These are phyloP conservation scores for Sarcophaga subvicina DNA, from an alignment of 2,888 invertebrate genomes.

Conservation along the genomic window DNA sequence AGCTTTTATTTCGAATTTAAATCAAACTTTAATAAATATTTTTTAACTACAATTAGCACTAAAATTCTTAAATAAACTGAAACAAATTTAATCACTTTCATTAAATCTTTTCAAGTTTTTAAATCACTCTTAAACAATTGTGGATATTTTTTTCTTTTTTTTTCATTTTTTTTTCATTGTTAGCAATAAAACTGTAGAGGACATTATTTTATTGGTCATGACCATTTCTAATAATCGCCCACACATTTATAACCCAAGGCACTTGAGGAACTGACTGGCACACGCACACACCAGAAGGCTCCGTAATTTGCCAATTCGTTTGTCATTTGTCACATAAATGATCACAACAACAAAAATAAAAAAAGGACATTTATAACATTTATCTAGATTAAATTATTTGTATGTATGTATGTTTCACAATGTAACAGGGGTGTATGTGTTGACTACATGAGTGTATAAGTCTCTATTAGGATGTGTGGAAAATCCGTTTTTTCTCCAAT, in stretches of 20 bases:
- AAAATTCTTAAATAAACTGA: too few relatives aligned
- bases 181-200: background rate
- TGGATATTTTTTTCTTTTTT: too few relatives aligned
- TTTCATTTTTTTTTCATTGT: background rate
- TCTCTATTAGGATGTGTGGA: background rate
- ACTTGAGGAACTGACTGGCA: background rate
- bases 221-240: constrained; percentile 1
- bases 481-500: background rate
- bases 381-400: constrained; percentile 75
- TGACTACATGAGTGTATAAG: background rate
- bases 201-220: constrained; percentile 24
- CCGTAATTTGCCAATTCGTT: constrained; percentile 75
- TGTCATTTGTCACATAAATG: constrained; percentile 75
- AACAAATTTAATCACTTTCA: too few relatives aligned
- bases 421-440: background rate
- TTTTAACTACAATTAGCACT: constrained; percentile 35
- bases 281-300: constrained; percentile 39
- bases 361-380: constrained; percentile 73
- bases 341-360: background rate
- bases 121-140: too few relatives aligned
- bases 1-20: background rate
- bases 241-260: background rate
- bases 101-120: too few relatives aligned
- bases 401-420: constrained; percentile 1
- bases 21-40: background rate